Conservation (phyloP, 1,140 invertebrate species). For the Brachionus koreanus region DNA sequence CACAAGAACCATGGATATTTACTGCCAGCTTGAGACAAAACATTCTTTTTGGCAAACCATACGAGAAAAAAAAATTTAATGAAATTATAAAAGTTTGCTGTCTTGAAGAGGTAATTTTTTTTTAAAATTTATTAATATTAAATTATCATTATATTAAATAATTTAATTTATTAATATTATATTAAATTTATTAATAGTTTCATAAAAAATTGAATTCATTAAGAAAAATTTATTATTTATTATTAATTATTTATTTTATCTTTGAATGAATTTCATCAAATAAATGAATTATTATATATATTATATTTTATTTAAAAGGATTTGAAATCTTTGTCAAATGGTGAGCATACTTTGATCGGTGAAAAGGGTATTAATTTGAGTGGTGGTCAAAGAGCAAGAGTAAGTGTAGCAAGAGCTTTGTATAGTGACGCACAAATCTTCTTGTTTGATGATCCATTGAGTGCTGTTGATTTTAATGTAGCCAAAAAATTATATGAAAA, state of each 20-base stretch:
- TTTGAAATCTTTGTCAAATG: conserved; percentile 66
- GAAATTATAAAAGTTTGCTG: conserved; percentile 18
- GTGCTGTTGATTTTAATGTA: conserved; percentile 81
- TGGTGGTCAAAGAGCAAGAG: conserved; percentile 83
- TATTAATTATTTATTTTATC: no score
- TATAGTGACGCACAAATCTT: conserved; percentile 76
- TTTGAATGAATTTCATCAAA: neutral
- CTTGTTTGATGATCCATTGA: conserved; percentile 75
- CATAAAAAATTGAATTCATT: no score
- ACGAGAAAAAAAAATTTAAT: conserved; percentile 30
- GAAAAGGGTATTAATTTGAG: conserved; percentile 77
- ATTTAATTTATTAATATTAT: no score
- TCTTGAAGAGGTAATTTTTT: conserved; percentile 11
- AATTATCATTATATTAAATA: no score
- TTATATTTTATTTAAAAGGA: neutral
- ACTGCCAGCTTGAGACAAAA: conserved; percentile 28
- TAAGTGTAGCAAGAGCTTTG: conserved; percentile 70
- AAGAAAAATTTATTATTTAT: no score
- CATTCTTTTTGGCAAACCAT: conserved; percentile 26
- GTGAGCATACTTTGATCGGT: conserved; percentile 81
- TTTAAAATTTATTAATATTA: no score
- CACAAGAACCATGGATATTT: conserved; percentile 45
- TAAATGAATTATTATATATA: neutral
- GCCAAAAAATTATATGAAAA: conserved; percentile 88
- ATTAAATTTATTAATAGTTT: no score